Evolutionary conservation across 2,888 invertebrate genomes (phyloP).

Genomic region (Drosophila borealis): DNA sequence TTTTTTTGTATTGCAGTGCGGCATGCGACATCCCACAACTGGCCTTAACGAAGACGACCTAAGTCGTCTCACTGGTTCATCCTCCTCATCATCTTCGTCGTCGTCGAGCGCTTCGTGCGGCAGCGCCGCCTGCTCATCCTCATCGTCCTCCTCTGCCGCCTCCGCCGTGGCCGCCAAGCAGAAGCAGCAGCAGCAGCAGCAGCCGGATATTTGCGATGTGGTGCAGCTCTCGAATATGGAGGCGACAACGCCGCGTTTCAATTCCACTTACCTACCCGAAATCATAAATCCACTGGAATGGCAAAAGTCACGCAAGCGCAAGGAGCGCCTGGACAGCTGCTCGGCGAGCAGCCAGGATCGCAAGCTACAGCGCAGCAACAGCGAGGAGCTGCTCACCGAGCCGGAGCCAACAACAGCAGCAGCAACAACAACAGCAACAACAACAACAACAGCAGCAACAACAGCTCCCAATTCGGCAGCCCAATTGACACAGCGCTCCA

Average conservation of each 20-base stretch:
- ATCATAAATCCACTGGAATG: constrained; percentile 85
- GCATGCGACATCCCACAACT: constrained; percentile 86
- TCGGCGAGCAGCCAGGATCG: constrained; percentile 87
- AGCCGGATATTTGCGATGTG: constrained; percentile 49
- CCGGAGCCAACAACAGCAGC: constrained; percentile 62
- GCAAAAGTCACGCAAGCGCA: constrained; percentile 87
- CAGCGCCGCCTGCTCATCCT: constrained; percentile 57
- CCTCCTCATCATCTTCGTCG: constrained; percentile 81
- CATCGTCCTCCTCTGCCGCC: constrained; percentile 47
- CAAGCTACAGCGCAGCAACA: constrained; percentile 88
- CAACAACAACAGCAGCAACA: background rate
- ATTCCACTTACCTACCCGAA: constrained; percentile 84
- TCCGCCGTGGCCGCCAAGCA: constrained; percentile 10
- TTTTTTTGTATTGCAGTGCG: constrained; percentile 82
- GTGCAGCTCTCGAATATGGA: constrained; percentile 43
- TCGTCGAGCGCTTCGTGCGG: constrained; percentile 76
- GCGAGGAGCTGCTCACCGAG: constrained; percentile 87
- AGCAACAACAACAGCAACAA: constrained; percentile 60
- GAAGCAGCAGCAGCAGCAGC: constrained; percentile 30
- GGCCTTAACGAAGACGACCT: constrained; percentile 85
- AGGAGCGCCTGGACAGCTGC: constrained; percentile 88
- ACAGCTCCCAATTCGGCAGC: constrained; percentile 60
- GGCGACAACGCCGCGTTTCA: constrained; percentile 68
- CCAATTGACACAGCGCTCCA: constrained; percentile 16
- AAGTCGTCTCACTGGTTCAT: constrained; percentile 85